These are phyloP conservation scores for Agrotis clavis DNA, from an alignment of 2,888 invertebrate species.

Conservation along the genomic window DNA sequence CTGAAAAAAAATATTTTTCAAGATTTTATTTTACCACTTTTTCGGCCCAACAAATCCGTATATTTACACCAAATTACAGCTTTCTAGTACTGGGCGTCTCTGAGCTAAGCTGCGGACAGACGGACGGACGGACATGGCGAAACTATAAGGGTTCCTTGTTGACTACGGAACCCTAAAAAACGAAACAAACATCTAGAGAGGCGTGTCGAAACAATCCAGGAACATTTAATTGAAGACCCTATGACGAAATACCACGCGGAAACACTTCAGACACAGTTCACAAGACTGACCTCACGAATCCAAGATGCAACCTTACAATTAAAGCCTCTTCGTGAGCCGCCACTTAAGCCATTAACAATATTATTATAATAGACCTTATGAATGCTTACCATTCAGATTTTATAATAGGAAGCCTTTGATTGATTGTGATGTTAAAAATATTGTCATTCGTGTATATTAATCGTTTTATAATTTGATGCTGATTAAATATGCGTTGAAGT, in stretches of 20 bases:
- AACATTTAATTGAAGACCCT: conserved; percentile 61
- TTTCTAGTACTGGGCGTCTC: no score
- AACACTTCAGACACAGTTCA: conserved; percentile 73
- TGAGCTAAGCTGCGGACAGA: no score
- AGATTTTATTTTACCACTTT: no score
- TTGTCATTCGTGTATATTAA: conserved; percentile 26
- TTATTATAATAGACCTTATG: conserved; percentile 64
- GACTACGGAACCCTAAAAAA: no score
- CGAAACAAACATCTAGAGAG: conserved; percentile 7
- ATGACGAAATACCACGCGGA: conserved; percentile 74
- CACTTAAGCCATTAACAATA: conserved; percentile 72
- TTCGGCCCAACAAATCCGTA: no score
- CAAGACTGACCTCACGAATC: conserved; percentile 80
- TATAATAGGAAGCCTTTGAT: conserved; percentile 44
- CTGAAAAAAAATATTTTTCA: no score
- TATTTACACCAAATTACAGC: no score
- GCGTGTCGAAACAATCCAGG: conserved; percentile 55
- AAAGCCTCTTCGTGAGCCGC: conserved; percentile 76
- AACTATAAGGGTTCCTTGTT: no score
- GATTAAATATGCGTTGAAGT: conserved; percentile 5
- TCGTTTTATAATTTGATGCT: conserved; percentile 17
- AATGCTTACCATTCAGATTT: conserved; percentile 32
- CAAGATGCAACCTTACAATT: conserved; percentile 78
- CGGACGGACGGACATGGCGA: no score
- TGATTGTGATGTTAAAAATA: conserved; percentile 34